phyloP scores from a whole-genome alignment of 2,113 vertebrate species.

The Actenoides hombroni region DNA sequence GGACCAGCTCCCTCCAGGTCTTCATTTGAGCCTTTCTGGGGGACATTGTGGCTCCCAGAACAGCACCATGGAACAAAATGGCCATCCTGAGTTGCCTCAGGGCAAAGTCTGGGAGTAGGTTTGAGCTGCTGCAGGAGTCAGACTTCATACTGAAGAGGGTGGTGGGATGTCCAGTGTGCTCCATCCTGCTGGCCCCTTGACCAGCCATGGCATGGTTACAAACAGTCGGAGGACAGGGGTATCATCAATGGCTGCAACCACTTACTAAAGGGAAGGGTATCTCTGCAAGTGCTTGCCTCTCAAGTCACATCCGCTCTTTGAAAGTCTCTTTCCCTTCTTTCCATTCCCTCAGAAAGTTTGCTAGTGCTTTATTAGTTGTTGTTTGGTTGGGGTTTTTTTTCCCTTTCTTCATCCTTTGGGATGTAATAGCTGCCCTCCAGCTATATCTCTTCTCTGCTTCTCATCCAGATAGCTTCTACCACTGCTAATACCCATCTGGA shows the following conservation, averaged over 20 bases:
- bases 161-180: neutral
- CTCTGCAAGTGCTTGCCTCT: neutral
- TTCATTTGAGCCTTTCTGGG: neutral
- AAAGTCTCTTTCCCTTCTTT: constrained; percentile 6
- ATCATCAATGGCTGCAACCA: too few relatives aligned
- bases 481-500: neutral
- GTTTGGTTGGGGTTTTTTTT: neutral
- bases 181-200: neutral
- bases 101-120: neutral
- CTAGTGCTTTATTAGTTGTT: neutral
- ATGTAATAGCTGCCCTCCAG: constrained; percentile 19
- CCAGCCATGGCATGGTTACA: neutral
- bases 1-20: neutral
- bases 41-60: neutral
- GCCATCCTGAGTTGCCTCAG: neutral
- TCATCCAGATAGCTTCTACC: neutral
- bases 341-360: constrained; percentile 21
- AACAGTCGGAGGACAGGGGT: neutral
- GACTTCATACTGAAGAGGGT: neutral
- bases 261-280: neutral
- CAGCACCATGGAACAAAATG: neutral
- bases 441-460: neutral
- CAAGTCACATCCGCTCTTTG: constrained; percentile 27
- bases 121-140: neutral
- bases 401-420: neutral